These are phyloP conservation scores for Aegotheles bennettii DNA, from an alignment of 2,113 vertebrate species.

Conservation along the genomic window DNA sequence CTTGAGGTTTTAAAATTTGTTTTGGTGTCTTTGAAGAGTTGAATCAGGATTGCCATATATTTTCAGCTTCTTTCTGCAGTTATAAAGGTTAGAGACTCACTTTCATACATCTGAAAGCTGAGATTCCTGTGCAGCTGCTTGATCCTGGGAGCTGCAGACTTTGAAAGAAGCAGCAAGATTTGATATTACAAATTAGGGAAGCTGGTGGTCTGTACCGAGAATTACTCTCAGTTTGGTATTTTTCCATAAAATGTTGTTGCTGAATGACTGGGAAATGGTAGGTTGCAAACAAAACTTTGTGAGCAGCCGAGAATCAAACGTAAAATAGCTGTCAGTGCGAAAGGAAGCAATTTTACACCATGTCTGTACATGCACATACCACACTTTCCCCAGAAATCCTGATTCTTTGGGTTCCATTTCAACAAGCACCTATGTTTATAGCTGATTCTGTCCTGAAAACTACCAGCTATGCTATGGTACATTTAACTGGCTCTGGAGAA, in stretches of 20 bases:
- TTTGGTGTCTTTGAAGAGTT: not conserved
- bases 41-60: not conserved
- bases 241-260: not conserved
- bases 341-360: not conserved
- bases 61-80: not conserved
- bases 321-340: not conserved
- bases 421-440: not conserved
- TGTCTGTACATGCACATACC: not conserved
- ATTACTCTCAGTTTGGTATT: constrained; percentile 22
- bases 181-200: not conserved
- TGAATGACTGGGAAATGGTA: not conserved
- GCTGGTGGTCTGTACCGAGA: not conserved
- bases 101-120: not conserved
- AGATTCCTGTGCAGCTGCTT: not conserved
- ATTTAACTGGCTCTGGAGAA: not conserved
- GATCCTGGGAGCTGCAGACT: not conserved
- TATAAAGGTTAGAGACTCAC: not conserved
- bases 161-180: not conserved
- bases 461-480: not conserved
- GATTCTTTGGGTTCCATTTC: not conserved
- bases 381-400: not conserved
- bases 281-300: not conserved
- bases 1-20: not conserved
- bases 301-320: constrained; percentile 19
- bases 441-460: not conserved